A percentile compares a stretch with the other conserved stretches of the same genome.
phyloP scores from a whole-genome alignment of 64 coral and sea anemone species.

The Montipora sp. region DNA sequence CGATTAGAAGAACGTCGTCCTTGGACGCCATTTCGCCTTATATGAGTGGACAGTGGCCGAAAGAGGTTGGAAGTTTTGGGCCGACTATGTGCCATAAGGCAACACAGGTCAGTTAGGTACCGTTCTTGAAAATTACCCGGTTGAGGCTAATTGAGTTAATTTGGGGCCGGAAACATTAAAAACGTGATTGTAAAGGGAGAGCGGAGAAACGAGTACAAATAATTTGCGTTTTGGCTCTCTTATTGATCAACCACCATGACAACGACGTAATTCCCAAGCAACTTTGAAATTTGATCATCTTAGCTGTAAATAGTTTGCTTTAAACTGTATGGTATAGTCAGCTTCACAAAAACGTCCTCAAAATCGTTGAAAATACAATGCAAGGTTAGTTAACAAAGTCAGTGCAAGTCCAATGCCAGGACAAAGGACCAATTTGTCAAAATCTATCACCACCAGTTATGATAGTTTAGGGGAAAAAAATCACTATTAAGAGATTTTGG shows the following conservation, averaged over 20 bases:
- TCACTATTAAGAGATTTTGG: too few relatives aligned
- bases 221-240: slow-evolving; percentile 10
- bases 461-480: background rate
- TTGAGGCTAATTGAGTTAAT: slow-evolving; percentile 7
- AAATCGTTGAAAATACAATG: background rate
- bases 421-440: background rate
- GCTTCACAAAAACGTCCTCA: background rate
- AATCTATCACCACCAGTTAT: background rate
- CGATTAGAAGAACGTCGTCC: slow-evolving; percentile 89
- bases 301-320: slow-evolving; percentile 36
- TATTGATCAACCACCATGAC: slow-evolving; percentile 26
- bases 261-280: slow-evolving; percentile 60
- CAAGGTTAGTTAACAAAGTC: background rate
- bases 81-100: slow-evolving; percentile 84
- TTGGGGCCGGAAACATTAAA: background rate
- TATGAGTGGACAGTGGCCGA: slow-evolving; percentile 96
- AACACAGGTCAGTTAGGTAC: slow-evolving; percentile 93
- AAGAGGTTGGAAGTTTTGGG: slow-evolving; percentile 83
- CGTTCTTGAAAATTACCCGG: slow-evolving; percentile 18
- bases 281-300: slow-evolving; percentile 53
- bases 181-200: background rate
- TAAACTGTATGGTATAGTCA: background rate
- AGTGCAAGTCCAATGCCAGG: background rate
- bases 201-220: background rate
- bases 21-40: slow-evolving; percentile 97